Evolutionary conservation across 2,888 invertebrate genomes (phyloP), one percentile per base, ranked within the genome.

Genomic region (Diarsia dahlii): DNA sequence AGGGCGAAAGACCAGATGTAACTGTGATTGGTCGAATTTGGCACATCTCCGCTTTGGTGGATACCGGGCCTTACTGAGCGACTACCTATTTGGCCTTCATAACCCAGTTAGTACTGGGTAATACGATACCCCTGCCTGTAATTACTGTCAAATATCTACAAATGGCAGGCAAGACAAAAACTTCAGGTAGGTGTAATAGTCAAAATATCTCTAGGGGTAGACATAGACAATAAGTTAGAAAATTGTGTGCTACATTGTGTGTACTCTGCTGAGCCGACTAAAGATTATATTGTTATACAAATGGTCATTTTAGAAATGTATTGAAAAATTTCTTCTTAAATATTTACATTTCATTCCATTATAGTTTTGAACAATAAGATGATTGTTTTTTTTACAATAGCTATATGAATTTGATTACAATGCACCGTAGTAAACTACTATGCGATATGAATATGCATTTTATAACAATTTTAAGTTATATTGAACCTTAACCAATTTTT

Each of bases 291-390:
- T 28, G 62, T 45, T 54, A 48, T 18, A 46, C 4, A 2, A 48
- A 56, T 8, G 10, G 10, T 39, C 13, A 20, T 3, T 15, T 28
- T 50, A 73, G 23, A 4, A 66, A 28, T 80, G 8, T 80, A 69
- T 58, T 46, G 63, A 45, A 45, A 52, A n/a, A 66, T 58, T 50
- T 50, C 20, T n/a, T 9, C 20, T 56, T 58, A 45, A 76, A 54
- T 81, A 84, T 71, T 82, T 58, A 69, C 54, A 69, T 9, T 68
- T 28, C 20, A 54, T 48, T 28, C n/a, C 18, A 66, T 4, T 48
- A 72, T 60, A 67, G 66, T 72, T 70, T 63, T 50, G 28, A 66
- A 45, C 23, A 28, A 23, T 2, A 18, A 50, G 39, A 45, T 71
- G n/a, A 12, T 48, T 81, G 71, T 70, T 63, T 50, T 50, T 50